These are phyloP conservation scores for Cylindroiulus punctatus DNA, from an alignment of 2,888 invertebrate genomes.

Conservation along the genomic window DNA sequence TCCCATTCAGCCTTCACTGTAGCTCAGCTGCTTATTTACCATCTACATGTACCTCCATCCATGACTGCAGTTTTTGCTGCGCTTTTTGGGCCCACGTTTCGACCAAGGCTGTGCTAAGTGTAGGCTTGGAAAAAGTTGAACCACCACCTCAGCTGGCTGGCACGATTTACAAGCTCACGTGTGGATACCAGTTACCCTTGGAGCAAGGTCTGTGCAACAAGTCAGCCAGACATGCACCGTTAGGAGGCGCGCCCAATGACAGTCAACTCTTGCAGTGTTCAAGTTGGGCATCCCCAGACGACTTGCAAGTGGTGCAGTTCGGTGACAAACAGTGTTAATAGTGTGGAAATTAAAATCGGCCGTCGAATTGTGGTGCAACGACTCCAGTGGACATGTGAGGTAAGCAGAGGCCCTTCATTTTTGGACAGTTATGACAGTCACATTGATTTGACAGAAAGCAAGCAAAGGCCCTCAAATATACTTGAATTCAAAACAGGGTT, in stretches of 20 bases:
- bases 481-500: too few species aligned
- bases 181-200: conserved; percentile 45
- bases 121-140: background rate
- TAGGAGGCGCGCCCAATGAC: conserved; percentile 39
- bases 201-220: background rate
- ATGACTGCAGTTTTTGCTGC: background rate
- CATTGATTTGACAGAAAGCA: background rate
- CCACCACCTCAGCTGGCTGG: background rate
- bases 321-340: background rate
- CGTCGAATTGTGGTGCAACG: background rate
- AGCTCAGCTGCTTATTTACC: background rate
- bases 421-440: background rate
- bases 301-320: background rate
- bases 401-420: background rate
- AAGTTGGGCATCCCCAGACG: background rate
- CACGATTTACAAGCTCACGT: conserved; percentile 3
- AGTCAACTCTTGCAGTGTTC: background rate
- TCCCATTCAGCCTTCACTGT: conserved; percentile 26
- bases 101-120: background rate
- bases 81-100: background rate
- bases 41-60: background rate
- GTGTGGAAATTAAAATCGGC: too few species aligned
- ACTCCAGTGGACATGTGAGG: background rate
- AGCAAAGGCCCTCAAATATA: too few species aligned
- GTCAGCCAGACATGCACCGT: conserved; percentile 5